A percentile compares a stretch with the other conserved stretches of the same genome.
phyloP scores from a whole-genome alignment of 2,888 invertebrate species.

The Mesorhabditis belari region DNA sequence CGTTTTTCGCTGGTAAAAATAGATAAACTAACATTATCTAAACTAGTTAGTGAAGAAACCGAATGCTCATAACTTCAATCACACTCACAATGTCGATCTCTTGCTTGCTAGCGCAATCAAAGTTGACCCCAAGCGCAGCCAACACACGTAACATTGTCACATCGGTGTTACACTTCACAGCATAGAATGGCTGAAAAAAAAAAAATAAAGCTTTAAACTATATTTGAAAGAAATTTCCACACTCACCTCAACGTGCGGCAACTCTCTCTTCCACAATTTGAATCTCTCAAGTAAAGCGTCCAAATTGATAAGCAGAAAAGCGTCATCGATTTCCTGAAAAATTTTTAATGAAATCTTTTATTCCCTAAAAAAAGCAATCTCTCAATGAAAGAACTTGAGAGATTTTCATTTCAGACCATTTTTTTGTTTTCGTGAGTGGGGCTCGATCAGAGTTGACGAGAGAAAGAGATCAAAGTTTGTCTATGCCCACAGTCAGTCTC shows the following conservation, averaged over 20 bases:
- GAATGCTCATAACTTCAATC: too few relatives aligned
- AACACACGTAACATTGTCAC: conserved; percentile 73
- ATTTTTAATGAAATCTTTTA: neutral
- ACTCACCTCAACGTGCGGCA: conserved; percentile 58
- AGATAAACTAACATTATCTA: too few relatives aligned
- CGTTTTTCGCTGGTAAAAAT: too few relatives aligned
- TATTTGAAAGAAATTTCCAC: too few relatives aligned
- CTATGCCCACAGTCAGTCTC: too few relatives aligned
- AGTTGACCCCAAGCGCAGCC: conserved; percentile 75
- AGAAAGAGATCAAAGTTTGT: too few relatives aligned
- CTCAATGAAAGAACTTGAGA: too few relatives aligned
- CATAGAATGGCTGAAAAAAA: conserved; percentile 54
- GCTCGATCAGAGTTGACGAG: too few relatives aligned
- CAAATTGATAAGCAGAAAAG: conserved; percentile 42
- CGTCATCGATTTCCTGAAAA: conserved; percentile 28
- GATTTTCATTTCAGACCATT: too few relatives aligned
- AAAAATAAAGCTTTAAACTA: neutral
- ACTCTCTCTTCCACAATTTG: conserved; percentile 68
- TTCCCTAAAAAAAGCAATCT: too few relatives aligned
- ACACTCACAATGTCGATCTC: conserved; percentile 39
- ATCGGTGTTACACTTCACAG: conserved; percentile 95
- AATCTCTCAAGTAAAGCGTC: conserved; percentile 32
- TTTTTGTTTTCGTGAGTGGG: too few relatives aligned
- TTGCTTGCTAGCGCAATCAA: conserved; percentile 91
- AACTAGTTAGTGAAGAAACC: too few relatives aligned